phyloP scores from a whole-genome alignment of 2,888 invertebrate species.

The Nemurella pictetii region DNA sequence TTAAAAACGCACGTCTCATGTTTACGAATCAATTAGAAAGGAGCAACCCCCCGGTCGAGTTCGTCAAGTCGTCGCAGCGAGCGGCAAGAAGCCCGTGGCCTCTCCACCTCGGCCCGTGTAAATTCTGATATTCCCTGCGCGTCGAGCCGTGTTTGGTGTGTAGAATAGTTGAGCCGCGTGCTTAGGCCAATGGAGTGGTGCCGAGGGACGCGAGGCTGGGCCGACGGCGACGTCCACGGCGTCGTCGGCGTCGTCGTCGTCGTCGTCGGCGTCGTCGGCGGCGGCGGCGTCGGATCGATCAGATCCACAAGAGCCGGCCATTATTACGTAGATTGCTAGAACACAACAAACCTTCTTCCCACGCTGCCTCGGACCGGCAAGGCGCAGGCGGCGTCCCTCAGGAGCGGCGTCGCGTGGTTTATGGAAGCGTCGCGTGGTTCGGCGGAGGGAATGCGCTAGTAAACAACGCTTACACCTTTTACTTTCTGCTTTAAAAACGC shows the following conservation, averaged over 20 bases:
- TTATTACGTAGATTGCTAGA: conserved; percentile 13
- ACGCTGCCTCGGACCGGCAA: background rate
- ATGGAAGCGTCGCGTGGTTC: background rate
- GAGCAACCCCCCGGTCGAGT: background rate
- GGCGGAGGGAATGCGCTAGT: background rate
- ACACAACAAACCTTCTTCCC: conserved; percentile 16
- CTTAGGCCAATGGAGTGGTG: conserved; percentile 14
- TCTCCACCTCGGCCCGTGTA: background rate
- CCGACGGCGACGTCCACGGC: background rate
- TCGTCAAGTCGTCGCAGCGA: background rate
- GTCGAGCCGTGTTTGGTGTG: background rate
- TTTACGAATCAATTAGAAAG: background rate
- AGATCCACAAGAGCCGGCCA: background rate
- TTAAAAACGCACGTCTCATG: background rate
- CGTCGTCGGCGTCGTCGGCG: background rate
- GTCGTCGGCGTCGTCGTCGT: background rate
- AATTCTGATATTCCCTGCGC: background rate
- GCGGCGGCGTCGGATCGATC: conserved; percentile 1
- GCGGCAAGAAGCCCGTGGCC: background rate
- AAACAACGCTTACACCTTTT: background rate
- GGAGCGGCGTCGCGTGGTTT: background rate
- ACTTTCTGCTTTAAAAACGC: background rate
- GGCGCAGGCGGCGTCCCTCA: background rate
- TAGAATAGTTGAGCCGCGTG: background rate
- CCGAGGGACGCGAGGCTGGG: background rate